Evolutionary conservation across 2,113 vertebrate species (phyloP).

Genomic region (Oreochromis niloticus): DNA sequence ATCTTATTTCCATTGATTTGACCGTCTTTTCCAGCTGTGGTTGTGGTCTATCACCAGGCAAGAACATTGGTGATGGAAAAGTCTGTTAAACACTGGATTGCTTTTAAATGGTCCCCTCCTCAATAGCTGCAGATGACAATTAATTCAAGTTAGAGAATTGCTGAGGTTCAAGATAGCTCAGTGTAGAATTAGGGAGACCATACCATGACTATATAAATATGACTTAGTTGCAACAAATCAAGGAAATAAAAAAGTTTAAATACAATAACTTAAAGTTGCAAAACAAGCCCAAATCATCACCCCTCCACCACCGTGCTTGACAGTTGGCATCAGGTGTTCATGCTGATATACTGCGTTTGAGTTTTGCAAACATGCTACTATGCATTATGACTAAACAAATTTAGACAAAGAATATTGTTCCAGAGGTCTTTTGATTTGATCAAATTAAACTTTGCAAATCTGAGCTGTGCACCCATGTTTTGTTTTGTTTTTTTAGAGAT

Average conservation of each 20-base stretch:
- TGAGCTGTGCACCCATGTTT: background rate
- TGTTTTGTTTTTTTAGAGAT: background rate
- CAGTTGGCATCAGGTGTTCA: background rate
- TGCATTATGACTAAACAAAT: background rate
- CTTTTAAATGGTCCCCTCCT: background rate
- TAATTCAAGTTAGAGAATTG: background rate
- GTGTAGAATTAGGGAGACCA: background rate
- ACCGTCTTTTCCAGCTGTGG: background rate
- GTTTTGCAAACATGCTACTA: background rate
- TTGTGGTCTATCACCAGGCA: background rate
- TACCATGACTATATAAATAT: background rate
- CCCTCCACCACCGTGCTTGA: background rate
- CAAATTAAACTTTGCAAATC: background rate
- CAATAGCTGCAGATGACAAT: background rate
- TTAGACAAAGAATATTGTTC: background rate
- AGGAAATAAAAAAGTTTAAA: background rate
- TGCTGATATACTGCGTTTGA: background rate
- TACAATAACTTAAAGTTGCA: background rate
- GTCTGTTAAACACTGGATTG: background rate
- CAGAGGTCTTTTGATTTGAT: background rate
- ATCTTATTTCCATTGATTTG: background rate
- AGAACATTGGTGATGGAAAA: background rate
- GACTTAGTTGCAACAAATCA: background rate
- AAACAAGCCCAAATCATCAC: background rate
- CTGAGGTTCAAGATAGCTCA: background rate